These are phyloP conservation scores for Catocala fraxini DNA, from an alignment of 2,888 invertebrate genomes.

Conservation along the genomic window DNA sequence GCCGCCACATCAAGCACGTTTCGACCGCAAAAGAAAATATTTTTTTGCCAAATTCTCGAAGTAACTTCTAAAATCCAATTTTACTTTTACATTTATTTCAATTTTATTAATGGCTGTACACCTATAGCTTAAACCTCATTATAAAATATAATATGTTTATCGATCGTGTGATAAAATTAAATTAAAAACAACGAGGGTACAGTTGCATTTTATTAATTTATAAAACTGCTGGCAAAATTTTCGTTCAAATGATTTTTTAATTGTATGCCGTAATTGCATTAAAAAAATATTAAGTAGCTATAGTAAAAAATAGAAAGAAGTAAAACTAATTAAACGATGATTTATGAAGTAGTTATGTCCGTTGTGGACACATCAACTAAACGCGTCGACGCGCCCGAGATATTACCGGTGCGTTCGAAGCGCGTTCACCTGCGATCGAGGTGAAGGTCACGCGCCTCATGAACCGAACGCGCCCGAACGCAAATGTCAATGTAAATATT, in stretches of 20 bases:
- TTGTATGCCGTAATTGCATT: too few species aligned
- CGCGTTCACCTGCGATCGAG: constrained; percentile 81
- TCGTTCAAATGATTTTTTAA: too few species aligned
- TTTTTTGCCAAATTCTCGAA: not conserved
- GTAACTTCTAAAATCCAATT: not conserved
- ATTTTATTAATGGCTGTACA: too few species aligned
- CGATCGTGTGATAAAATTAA: too few species aligned
- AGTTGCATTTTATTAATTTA: too few species aligned
- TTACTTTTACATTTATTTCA: not conserved
- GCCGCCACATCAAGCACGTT: constrained; percentile 18
- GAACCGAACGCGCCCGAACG: constrained; percentile 66
- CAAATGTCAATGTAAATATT: constrained; percentile 77
- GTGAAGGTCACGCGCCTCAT: constrained; percentile 81
- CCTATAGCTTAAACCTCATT: too few species aligned
- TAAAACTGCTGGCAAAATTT: too few species aligned
- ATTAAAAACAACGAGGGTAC: too few species aligned
- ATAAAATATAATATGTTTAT: too few species aligned
- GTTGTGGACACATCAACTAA: constrained; percentile 33
- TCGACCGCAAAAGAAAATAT: constrained; percentile 1
- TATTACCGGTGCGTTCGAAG: constrained; percentile 62
- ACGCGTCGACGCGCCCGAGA: constrained; percentile 50
- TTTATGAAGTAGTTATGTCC: constrained; percentile 8
- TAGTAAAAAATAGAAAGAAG: too few species aligned
- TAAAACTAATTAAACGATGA: not conserved
- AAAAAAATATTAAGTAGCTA: not conserved